Evolutionary conservation across 2,113 vertebrate genomes (phyloP), one percentile per base, ranked within the genome.

Genomic region (Channa argus): DNA sequence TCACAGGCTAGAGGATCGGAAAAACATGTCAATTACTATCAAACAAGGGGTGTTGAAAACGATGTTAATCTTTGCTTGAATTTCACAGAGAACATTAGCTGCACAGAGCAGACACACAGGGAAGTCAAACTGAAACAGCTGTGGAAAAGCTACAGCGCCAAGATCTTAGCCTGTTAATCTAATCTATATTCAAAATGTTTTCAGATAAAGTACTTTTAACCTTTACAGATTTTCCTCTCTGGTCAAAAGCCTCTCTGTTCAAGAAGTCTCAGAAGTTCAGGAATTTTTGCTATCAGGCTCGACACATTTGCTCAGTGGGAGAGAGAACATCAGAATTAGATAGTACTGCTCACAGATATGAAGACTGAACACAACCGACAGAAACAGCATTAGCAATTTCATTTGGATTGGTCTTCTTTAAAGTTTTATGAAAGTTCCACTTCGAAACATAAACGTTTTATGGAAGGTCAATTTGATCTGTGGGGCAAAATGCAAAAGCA

Each of bases 21-120:
- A 36, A 65, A 88, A 90, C 90, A 90, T 53, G 90, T 88, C 83
- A 87, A 77, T 88, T 85, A 83, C 15, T 12, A 56, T 50, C 61
- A 76, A 82, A 81, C 76, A 80, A 43, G 60, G 51, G 15, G 37
- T 71, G 82, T 51, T 72, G 51, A 84, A 76, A 63, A 61, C 70
- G 70, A 63, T n/a, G 51, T 62, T 56, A 51, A 59, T 61, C 39
- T 71, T 63, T 43, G 45, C 15, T 43, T 63, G 43, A 52, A 68
- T 75, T 72, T 69, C 36, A 71, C 37, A 59, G 37, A 62, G 14
- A 60, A 8, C 15, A 53, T 12, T 41, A 56, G 11, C 5, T 33
- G 46, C 9, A 14, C 13, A 67, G 36, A 61, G 51, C 24, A 43
- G 24, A 59, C 38, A 68, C 10, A 41, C 5, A 47, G 3, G 49